phyloP scores from a whole-genome alignment of 2,888 invertebrate genomes.

The Hydriomena furcata region DNA sequence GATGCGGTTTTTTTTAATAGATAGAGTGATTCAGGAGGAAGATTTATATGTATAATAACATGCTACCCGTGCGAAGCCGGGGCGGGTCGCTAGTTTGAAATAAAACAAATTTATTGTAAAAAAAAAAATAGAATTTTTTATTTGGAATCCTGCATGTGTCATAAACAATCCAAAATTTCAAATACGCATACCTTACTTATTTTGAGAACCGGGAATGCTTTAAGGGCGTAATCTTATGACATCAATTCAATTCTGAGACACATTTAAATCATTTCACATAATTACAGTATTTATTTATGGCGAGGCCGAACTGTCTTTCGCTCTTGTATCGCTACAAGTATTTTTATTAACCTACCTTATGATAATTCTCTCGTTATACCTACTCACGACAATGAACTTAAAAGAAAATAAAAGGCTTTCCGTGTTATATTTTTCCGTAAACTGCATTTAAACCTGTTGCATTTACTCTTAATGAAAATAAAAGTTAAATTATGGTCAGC shows the following conservation, averaged over 20 bases:
- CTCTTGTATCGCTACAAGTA: slow-evolving; percentile 56
- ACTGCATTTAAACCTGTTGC: slow-evolving; percentile 26
- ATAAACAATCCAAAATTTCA: no score
- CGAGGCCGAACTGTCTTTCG: slow-evolving; percentile 67
- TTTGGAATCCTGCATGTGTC: no score
- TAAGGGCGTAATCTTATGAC: slow-evolving; percentile 71
- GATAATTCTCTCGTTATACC: slow-evolving; percentile 45
- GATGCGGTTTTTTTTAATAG: no score
- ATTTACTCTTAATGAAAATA: slow-evolving; percentile 32
- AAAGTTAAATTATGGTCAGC: slow-evolving; percentile 24
- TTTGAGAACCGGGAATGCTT: no score
- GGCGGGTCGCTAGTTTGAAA: no score
- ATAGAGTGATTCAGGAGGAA: no score
- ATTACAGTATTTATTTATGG: slow-evolving; percentile 76
- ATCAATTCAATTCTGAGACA: slow-evolving; percentile 74
- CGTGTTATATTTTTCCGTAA: slow-evolving; percentile 59
- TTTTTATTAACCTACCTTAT: slow-evolving; percentile 37
- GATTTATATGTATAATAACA: no score
- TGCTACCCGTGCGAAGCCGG: no score
- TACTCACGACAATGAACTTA: slow-evolving; percentile 63
- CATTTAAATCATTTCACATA: slow-evolving; percentile 81
- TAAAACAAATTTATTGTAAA: no score
- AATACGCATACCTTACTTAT: no score
- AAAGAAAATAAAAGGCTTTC: slow-evolving; percentile 68
- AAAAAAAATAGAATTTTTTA: no score